Percentiles rank a stretch among this genome's conserved stretches.
Conservation (phyloP, 1,140 invertebrate genomes). For the Cydia splendana region DNA sequence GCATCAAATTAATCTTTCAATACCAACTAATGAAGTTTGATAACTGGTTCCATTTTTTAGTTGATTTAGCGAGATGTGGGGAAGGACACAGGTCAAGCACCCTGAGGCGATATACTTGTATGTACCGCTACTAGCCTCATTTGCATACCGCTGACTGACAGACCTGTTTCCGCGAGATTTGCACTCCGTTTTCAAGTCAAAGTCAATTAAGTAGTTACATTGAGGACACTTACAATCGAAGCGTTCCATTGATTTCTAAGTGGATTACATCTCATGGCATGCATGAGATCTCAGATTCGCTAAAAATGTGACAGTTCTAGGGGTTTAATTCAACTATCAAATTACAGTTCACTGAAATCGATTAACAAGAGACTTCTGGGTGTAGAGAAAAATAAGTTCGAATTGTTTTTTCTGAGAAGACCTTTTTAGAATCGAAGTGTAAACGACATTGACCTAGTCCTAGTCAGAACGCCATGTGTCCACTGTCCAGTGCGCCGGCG, state of each 20-base stretch:
- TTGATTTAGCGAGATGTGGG: not conserved
- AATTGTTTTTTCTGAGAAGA: no score
- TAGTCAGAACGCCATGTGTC: not conserved
- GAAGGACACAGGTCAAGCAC: conserved; percentile 1
- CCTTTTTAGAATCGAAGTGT: not conserved
- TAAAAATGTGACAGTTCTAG: no score
- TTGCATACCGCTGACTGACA: conserved; percentile 25
- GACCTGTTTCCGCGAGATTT: conserved; percentile 14
- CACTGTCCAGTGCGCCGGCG: not conserved
- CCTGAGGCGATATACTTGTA: not conserved
- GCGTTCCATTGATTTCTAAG: no score
- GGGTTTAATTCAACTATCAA: no score
- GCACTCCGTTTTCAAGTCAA: not conserved
- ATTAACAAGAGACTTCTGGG: not conserved
- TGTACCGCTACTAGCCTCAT: conserved; percentile 21
- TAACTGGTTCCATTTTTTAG: not conserved
- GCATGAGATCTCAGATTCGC: no score
- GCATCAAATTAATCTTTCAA: no score
- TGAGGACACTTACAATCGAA: no score
- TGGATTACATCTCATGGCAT: no score
- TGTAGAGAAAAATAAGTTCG: no score
- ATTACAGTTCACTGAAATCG: not conserved
- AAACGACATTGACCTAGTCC: conserved; percentile 27
- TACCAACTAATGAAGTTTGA: no score
- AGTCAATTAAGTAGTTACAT: not conserved